phyloP scores from a whole-genome alignment of 2,797 vertebrate genomes.

The Myiotriccus ornatus region DNA sequence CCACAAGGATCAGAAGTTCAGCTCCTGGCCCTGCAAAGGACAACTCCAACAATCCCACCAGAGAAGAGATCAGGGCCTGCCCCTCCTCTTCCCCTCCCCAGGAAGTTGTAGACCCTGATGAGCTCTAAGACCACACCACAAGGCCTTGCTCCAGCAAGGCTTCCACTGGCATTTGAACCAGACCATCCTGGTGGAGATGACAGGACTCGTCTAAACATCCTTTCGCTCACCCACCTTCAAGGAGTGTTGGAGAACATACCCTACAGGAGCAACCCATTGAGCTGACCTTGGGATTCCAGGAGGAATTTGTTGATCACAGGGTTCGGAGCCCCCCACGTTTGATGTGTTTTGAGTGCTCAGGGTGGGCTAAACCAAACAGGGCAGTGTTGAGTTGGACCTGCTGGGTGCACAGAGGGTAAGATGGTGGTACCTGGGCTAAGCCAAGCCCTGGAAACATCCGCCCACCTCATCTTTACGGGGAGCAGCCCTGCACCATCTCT shows the following conservation, averaged over 20 bases:
- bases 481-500: not conserved
- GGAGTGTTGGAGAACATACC: not conserved
- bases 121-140: not conserved
- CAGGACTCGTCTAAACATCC: not conserved
- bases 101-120: not conserved
- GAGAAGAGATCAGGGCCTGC: not conserved
- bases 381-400: rapidly evolving
- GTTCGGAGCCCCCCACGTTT: not conserved
- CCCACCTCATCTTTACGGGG: not conserved
- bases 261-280: not conserved
- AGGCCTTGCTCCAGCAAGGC: not conserved
- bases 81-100: too few relatives aligned
- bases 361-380: not conserved
- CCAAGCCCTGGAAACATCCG: not conserved
- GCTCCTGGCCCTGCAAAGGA: not conserved
- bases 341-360: not conserved
- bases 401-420: not conserved
- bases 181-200: not conserved
- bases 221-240: not conserved
- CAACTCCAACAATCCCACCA: not conserved
- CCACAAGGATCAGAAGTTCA: not conserved
- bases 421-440: not conserved
- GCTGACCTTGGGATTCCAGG: not conserved
- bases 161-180: not conserved
- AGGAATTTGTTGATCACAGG: not conserved